Base-by-base conservation (phyloP, 1,140 invertebrate species). In the Apis cerana region DNA sequence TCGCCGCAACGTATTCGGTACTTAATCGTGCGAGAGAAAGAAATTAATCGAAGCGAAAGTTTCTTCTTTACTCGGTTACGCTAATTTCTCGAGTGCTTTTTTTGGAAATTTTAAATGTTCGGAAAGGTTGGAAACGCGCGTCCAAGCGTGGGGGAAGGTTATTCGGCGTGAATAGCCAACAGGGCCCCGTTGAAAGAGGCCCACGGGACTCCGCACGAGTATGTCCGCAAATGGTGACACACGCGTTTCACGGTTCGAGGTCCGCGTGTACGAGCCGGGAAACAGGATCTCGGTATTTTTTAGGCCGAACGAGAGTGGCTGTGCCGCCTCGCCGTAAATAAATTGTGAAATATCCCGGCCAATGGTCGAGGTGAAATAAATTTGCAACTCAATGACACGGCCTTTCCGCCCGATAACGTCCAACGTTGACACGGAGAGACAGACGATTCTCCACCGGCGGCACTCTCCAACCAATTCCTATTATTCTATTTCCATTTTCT, bases 171-270 rank as follows among this genome's bases (percentile, higher is more conserved):
- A 88, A 79, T 87, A 87, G 82, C 82, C 85, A 84, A 87, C 82
- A 52, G 85, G 65, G 43, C 70, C 75, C 79, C 59, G 33, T 33
- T 67, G 21, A 33, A 80, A 84, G 56, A 59, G 65, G 75, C 75
- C 64, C 59, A 78, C 58, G 77, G 64, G 33, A 65, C 71, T 71
- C 11, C 76, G 68, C 72, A 62, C 65, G 71, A 75, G 75, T 27
- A 33, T 76, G 85, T 80, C 85, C 77, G 79, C 82, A 69, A 83
- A 79, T 76, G 81, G 69, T 52, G 68, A 86, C 77, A 80, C 77
- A 61, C 82, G 33, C 33, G 86, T 87, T 87, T 88, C 82, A 82
- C 86, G 79, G 77, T 87, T 88, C 77, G 75, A 72, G 76, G 70
- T 72, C 77, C 70, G 74, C 84, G 74, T 78, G 62, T 65, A 17